Percentiles rank a stretch among this genome's conserved stretches.
phyloP scores from a whole-genome alignment of 2,888 invertebrate genomes.

The Galeruca laticollis region DNA sequence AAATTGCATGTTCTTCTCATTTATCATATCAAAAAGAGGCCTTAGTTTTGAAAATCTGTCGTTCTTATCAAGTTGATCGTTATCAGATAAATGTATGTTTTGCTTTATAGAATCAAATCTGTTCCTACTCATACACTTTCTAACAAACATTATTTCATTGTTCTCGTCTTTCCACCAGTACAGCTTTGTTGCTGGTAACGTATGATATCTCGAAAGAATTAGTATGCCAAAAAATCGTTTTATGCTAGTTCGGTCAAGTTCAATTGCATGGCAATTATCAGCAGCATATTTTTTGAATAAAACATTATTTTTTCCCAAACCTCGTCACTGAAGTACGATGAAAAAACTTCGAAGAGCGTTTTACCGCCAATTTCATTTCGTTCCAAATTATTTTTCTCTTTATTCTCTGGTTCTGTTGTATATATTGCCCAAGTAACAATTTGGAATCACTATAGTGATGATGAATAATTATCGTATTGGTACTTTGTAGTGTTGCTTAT shows the following conservation, averaged over 20 bases:
- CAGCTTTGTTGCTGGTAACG: no score
- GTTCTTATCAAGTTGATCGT: neutral
- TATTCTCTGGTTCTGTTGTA: conserved; percentile 3
- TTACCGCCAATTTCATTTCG: conserved; percentile 17
- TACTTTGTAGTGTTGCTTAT: no score
- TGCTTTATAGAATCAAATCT: no score
- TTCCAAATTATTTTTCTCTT: no score
- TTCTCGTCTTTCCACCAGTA: no score
- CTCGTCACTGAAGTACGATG: conserved; percentile 24
- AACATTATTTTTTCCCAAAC: conserved; percentile 21
- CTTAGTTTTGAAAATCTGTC: conserved; percentile 18
- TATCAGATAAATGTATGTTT: no score
- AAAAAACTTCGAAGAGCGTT: conserved; percentile 23
- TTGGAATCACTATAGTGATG: no score
- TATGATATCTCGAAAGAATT: conserved; percentile 19
- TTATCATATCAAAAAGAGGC: conserved; percentile 12
- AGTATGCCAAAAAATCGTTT: conserved; percentile 24
- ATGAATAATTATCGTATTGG: no score
- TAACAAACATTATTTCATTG: no score
- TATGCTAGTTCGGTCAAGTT: conserved; percentile 17
- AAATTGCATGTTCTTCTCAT: no score
- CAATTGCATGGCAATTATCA: conserved; percentile 30
- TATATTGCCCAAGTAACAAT: no score
- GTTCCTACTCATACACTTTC: no score
- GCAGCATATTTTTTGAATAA: conserved; percentile 22